Evolutionary conservation across 2,113 vertebrate genomes (phyloP).

Genomic region (Bettongia penicillata): DNA sequence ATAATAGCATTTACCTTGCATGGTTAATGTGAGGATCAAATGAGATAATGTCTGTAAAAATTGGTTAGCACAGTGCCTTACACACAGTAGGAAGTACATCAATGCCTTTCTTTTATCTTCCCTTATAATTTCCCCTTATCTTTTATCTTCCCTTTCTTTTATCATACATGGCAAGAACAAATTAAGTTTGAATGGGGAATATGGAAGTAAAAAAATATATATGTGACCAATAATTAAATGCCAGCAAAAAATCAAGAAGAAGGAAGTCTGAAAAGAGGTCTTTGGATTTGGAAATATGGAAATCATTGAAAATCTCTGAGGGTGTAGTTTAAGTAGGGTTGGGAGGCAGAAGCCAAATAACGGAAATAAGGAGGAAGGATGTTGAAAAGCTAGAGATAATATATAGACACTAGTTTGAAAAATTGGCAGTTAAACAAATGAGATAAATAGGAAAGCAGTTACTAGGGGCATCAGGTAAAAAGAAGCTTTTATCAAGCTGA

Average conservation of each 20-base stretch:
- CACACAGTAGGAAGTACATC: neutral
- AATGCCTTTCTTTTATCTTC: neutral
- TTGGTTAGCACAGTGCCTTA: neutral
- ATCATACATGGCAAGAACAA: neutral
- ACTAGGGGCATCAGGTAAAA: neutral
- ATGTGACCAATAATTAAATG: neutral
- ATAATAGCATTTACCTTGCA: neutral
- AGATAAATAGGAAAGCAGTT: neutral
- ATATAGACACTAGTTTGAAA: neutral
- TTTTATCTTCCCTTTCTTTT: too few species aligned
- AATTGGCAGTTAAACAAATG: neutral
- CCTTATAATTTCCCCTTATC: too few species aligned
- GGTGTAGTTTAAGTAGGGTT: neutral
- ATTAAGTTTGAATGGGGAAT: neutral
- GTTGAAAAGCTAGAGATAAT: neutral
- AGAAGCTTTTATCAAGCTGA: neutral
- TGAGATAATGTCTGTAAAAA: neutral
- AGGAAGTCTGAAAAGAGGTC: neutral
- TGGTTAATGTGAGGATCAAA: constrained; percentile 1
- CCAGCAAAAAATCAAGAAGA: neutral
- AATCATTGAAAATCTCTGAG: neutral
- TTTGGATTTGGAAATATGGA: neutral
- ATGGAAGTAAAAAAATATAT: neutral
- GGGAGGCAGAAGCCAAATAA: neutral
- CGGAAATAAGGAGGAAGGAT: neutral